These are phyloP conservation scores for Drosophila planitibia DNA, from an alignment of 2,888 invertebrate genomes.

Conservation along the genomic window DNA sequence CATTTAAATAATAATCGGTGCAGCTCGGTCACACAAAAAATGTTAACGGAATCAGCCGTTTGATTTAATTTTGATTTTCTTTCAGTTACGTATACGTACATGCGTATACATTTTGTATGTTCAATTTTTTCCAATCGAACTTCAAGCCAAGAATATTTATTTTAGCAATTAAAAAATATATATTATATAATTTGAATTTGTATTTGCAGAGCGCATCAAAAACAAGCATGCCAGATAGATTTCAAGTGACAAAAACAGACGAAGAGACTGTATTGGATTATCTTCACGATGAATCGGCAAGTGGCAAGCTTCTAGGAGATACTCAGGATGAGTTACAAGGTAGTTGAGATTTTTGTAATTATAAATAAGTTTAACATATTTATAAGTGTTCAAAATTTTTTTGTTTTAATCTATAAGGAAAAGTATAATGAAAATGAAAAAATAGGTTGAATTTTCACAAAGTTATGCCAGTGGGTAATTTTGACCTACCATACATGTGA, in stretches of 20 bases:
- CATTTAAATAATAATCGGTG: neutral
- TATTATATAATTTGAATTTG: conserved; percentile 4
- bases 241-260: conserved; percentile 84
- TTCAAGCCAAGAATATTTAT: neutral
- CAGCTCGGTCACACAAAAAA: neutral
- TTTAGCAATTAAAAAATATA: neutral
- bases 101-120: neutral
- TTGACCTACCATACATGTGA: neutral
- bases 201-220: conserved; percentile 48
- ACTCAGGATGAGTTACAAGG: conserved; percentile 75
- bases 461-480: neutral
- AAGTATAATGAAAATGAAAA: neutral
- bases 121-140: neutral
- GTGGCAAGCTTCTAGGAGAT: conserved; percentile 82
- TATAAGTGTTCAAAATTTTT: neutral
- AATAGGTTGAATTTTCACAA: neutral
- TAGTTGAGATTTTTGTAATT: conserved; percentile 32
- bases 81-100: neutral
- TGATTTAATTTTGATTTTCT: conserved; percentile 2
- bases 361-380: neutral
- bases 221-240: conserved; percentile 83
- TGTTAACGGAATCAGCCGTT: neutral
- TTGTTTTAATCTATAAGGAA: neutral
- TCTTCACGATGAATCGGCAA: conserved; percentile 81
- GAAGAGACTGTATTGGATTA: conserved; percentile 79